Conservation (phyloP, 2,797 vertebrate species). For the Valencia hispanica region DNA sequence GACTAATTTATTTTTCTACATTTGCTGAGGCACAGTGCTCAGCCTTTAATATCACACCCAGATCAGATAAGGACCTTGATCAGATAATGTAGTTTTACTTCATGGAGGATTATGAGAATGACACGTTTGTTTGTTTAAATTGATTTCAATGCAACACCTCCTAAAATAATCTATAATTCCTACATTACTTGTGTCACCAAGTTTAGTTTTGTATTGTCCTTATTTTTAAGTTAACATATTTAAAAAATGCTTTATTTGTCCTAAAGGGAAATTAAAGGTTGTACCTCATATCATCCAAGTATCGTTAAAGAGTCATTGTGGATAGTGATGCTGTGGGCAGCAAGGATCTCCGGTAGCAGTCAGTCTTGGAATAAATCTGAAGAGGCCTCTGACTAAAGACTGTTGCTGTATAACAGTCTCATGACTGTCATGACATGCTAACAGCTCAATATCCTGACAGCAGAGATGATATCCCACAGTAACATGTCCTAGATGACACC, state of each 20-base stretch:
- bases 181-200: neutral
- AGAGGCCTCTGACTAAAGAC: no score
- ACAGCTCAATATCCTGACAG: neutral
- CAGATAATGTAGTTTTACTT: neutral
- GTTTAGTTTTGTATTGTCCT: neutral
- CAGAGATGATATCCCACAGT: neutral
- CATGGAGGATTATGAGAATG: neutral
- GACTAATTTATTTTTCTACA: neutral
- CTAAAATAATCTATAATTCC: neutral
- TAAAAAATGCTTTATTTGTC: neutral
- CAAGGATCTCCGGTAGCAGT: neutral
- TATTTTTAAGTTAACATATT: neutral
- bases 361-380: no score
- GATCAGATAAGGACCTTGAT: neutral
- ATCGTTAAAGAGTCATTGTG: neutral
- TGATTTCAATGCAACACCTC: neutral
- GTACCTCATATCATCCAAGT: neutral
- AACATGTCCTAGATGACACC: neutral
- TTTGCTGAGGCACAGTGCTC: constrained; percentile 2
- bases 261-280: neutral
- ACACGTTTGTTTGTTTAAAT: neutral
- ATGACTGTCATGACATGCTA: neutral
- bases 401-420: no score
- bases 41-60: neutral
- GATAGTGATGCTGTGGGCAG: neutral